Percentiles rank a stretch among this genome's conserved stretches.
Conservation (phyloP, 2,797 vertebrate species). For the Tangara arthus region DNA sequence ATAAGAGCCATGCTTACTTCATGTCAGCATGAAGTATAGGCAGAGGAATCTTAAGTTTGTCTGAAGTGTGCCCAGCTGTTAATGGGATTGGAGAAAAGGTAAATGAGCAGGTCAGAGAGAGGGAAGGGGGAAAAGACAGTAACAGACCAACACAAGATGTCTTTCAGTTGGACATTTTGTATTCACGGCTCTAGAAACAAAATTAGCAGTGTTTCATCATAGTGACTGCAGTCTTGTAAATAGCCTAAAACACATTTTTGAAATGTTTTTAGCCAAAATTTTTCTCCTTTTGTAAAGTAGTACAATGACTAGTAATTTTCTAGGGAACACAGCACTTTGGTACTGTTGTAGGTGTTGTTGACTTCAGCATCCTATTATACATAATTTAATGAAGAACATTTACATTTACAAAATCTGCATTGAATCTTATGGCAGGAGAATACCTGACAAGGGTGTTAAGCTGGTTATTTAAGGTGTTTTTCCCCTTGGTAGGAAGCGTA, state of each 20-base stretch:
- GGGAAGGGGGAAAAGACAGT: neutral
- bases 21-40: neutral
- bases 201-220: neutral
- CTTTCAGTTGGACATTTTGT: neutral
- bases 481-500: neutral
- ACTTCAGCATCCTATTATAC: neutral
- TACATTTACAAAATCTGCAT: neutral
- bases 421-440: neutral
- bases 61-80: neutral
- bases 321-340: neutral
- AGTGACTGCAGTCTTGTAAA: neutral
- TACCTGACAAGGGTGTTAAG: neutral
- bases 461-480: constrained; percentile 18
- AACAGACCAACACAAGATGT: neutral
- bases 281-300: neutral
- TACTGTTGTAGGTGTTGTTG: neutral
- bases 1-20: neutral
- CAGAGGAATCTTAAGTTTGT: neutral
- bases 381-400: neutral
- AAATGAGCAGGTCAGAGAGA: neutral
- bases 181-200: neutral
- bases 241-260: neutral
- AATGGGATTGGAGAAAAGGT: neutral
- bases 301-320: neutral
- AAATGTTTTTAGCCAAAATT: neutral